phyloP scores from a whole-genome alignment of 2,113 vertebrate species.

The Agapornis roseicollis region DNA sequence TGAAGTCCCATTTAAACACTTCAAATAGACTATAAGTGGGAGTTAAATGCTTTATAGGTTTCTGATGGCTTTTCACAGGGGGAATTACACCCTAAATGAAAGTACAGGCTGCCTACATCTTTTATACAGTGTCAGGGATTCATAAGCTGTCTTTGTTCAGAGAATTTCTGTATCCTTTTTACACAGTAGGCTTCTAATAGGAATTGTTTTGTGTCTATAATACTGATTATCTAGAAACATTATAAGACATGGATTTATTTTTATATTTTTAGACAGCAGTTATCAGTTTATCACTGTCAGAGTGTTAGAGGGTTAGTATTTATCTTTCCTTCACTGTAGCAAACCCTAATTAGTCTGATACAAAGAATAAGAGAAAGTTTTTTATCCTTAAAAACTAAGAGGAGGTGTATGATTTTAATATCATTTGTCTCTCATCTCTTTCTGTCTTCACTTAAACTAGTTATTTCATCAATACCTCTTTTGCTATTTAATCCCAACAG shows the following conservation, averaged over 20 bases:
- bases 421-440: background rate
- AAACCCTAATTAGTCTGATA: background rate
- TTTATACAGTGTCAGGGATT: background rate
- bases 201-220: background rate
- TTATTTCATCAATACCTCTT: background rate
- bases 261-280: background rate
- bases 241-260: background rate
- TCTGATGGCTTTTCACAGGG: background rate
- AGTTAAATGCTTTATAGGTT: background rate
- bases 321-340: background rate
- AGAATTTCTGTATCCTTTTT: background rate
- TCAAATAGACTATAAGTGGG: background rate
- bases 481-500: background rate
- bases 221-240: background rate
- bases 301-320: background rate
- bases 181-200: background rate
- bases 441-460: background rate
- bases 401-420: background rate
- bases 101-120: background rate
- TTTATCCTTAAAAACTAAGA: fast-evolving
- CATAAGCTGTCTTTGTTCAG: background rate
- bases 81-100: background rate
- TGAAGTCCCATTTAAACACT: background rate
- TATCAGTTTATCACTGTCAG: background rate
- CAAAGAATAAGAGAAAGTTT: background rate